Conservation (phyloP, 2,888 invertebrate genomes). For the Glomeris marginata region DNA sequence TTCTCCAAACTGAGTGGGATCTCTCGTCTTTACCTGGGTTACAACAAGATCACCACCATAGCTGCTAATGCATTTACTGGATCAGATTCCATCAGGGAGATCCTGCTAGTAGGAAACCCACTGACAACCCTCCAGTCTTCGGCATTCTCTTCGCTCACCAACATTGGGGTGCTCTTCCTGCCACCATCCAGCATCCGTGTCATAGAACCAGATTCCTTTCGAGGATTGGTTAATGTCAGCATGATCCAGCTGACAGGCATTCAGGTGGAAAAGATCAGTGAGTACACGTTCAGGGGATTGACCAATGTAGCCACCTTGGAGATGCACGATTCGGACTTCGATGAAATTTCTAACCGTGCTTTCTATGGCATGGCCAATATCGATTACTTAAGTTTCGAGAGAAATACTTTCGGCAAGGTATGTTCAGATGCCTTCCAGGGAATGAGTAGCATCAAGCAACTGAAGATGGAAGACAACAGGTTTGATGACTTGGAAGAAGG, state of each 20-base stretch:
- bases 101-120: conserved; percentile 72
- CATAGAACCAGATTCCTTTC: conserved; percentile 65
- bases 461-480: conserved; percentile 65
- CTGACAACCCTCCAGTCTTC: conserved; percentile 56
- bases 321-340: conserved; percentile 55
- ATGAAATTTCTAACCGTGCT: conserved; percentile 52
- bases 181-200: conserved; percentile 62
- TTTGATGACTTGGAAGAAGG: conserved; percentile 65
- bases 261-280: conserved; percentile 54
- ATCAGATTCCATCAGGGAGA: conserved; percentile 62
- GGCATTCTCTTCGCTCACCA: conserved; percentile 68
- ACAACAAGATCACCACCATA: conserved; percentile 33
- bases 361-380: conserved; percentile 60
- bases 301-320: conserved; percentile 57
- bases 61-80: conserved; percentile 66
- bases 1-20: conserved; percentile 72
- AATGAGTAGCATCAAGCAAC: conserved; percentile 43
- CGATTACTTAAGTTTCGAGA: conserved; percentile 55
- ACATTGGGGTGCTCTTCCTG: conserved; percentile 58
- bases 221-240: conserved; percentile 65
- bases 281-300: conserved; percentile 60
- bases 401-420: conserved; percentile 70
- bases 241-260: conserved; percentile 65
- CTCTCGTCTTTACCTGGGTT: conserved; percentile 35
- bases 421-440: conserved; percentile 54